Conservation (phyloP, 2,888 invertebrate genomes). For the Podabrus alpinus region DNA sequence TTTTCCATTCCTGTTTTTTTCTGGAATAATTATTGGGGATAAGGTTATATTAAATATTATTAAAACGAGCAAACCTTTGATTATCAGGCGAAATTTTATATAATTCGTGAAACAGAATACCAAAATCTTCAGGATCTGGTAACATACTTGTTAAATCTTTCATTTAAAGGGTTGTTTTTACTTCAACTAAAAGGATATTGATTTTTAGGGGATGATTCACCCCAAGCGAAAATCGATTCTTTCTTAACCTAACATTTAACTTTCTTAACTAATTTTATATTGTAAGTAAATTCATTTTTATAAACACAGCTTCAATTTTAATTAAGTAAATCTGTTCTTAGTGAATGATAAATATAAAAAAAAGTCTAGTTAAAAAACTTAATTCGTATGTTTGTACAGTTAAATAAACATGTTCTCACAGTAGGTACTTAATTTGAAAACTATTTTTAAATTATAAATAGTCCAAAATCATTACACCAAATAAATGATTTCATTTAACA, state of each 20-base stretch:
- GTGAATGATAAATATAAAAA: background rate
- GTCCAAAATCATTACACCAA: background rate
- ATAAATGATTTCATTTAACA: background rate
- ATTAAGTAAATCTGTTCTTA: background rate
- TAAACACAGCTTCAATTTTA: background rate
- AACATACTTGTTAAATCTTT: conserved; percentile 45
- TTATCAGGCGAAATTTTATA: conserved; percentile 51
- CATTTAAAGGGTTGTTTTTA: conserved; percentile 8
- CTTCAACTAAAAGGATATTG: background rate
- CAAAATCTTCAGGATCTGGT: conserved; percentile 53
- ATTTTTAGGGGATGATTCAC: conserved; percentile 31
- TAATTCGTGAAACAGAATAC: conserved; percentile 51
- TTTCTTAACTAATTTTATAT: background rate
- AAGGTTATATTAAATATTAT: conserved; percentile 6
- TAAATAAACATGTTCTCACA: background rate
- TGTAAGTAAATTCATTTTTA: background rate
- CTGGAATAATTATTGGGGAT: conserved; percentile 36
- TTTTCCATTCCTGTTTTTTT: conserved; percentile 54
- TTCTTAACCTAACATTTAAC: background rate
- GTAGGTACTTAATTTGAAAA: background rate
- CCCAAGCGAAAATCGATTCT: background rate
- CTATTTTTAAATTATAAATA: background rate
- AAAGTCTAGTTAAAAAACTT: background rate
- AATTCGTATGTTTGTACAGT: background rate
- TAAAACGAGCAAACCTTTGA: conserved; percentile 46